A percentile compares a stretch with the other conserved stretches of the same genome.
These are phyloP conservation scores for Mycalesis mineus DNA, from an alignment of 2,888 invertebrate genomes.

Conservation along the genomic window DNA sequence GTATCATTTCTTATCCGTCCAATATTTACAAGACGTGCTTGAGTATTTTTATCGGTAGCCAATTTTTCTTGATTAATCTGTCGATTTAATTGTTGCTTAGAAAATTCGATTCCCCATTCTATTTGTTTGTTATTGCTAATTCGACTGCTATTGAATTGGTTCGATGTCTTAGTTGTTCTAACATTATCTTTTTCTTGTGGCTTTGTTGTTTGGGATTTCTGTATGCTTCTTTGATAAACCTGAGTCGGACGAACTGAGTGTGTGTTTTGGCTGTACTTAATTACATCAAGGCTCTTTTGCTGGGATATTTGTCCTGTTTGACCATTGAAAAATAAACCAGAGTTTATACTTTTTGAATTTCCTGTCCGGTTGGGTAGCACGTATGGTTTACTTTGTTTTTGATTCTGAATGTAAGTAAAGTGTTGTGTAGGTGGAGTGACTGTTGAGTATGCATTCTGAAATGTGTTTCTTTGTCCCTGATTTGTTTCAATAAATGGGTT, in stretches of 20 bases:
- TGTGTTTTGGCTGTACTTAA: constrained; percentile 28
- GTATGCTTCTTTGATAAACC: constrained; percentile 36
- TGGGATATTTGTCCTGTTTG: constrained; percentile 42
- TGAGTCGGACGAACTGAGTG: constrained; percentile 39
- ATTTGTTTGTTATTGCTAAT: constrained; percentile 19
- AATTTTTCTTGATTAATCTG: constrained; percentile 40
- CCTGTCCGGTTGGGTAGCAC: constrained; percentile 6
- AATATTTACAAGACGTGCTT: constrained; percentile 34
- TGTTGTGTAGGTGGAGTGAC: constrained; percentile 63
- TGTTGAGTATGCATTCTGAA: constrained; percentile 39
- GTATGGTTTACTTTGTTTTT: constrained; percentile 41
- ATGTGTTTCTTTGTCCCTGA: constrained; percentile 45
- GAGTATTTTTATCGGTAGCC: constrained; percentile 44
- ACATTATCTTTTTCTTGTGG: constrained; percentile 40
- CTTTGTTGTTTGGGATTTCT: constrained; percentile 40
- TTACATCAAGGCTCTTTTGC: constrained; percentile 20
- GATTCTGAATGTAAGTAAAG: constrained; percentile 45
- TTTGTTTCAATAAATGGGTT: constrained; percentile 58
- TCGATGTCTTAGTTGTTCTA: constrained; percentile 39
- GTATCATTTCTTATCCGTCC: constrained; percentile 45
- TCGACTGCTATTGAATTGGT: constrained; percentile 26
- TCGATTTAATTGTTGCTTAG: constrained; percentile 41
- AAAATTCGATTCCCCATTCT: constrained; percentile 38
- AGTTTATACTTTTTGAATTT: constrained; percentile 17
- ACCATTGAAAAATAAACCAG: constrained; percentile 40